A percentile compares a stretch with the other conserved stretches of the same genome.
phyloP scores from a whole-genome alignment of 1,140 invertebrate species.

The Sesamia nonagrioides region DNA sequence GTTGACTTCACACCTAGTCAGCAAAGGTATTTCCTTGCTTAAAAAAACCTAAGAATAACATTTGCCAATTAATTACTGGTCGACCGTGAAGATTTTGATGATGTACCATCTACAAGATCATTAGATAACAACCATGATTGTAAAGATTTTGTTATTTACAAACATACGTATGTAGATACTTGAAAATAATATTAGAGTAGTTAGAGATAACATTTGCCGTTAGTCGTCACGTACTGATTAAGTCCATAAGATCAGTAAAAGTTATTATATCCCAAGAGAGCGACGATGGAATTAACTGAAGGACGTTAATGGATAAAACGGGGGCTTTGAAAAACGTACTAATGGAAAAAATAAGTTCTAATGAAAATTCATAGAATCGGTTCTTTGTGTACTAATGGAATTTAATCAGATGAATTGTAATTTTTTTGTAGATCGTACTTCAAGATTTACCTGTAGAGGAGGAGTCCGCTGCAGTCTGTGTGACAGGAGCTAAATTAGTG shows the following conservation, averaged over 20 bases:
- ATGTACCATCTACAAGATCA: no score
- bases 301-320: conserved; percentile 22
- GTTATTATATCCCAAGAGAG: conserved; percentile 10
- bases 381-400: conserved; percentile 15
- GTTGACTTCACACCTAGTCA: no score
- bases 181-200: no score
- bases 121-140: no score
- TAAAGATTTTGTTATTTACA: no score
- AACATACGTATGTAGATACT: no score
- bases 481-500: conserved; percentile 19
- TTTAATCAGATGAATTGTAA: conserved; percentile 6
- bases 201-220: not conserved
- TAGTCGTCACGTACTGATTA: not conserved
- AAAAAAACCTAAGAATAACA: no score
- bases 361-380: conserved; percentile 39
- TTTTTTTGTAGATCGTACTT: not conserved
- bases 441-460: conserved; percentile 11
- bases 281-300: conserved; percentile 23
- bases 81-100: no score
- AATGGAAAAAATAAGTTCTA: conserved; percentile 41
- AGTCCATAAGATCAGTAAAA: not conserved
- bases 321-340: conserved; percentile 14
- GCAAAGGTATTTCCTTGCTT: no score
- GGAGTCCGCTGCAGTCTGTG: no score
- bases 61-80: no score